phyloP scores from a whole-genome alignment of 2,113 vertebrate species.

The Sporophila hypoxantha region DNA sequence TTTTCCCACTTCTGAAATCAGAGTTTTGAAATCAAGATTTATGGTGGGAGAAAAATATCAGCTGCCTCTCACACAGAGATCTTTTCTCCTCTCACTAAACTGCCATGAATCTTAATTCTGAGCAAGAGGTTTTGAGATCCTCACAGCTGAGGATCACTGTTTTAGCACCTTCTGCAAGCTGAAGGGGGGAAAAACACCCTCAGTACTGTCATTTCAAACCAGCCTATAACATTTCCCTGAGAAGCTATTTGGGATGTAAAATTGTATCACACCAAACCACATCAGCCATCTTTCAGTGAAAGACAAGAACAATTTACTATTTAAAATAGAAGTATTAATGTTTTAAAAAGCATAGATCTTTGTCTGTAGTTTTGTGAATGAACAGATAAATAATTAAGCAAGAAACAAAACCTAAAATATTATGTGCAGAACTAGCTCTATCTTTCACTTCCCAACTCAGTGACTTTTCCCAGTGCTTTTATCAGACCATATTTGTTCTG shows the following conservation, averaged over 20 bases:
- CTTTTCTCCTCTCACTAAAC: constrained; percentile 40
- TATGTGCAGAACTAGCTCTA: not conserved
- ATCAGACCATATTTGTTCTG: constrained; percentile 7
- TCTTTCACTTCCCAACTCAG: not conserved
- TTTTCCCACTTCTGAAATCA: constrained; percentile 57
- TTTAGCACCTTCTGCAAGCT: constrained; percentile 59
- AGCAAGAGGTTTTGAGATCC: constrained; percentile 54
- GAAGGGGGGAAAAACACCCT: not conserved
- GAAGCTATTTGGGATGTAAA: constrained; percentile 22
- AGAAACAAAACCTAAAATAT: not conserved
- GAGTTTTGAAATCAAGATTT: constrained; percentile 61
- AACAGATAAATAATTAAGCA: not conserved
- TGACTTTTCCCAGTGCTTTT: constrained; percentile 20
- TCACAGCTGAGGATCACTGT: constrained; percentile 57
- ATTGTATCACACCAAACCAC: not conserved
- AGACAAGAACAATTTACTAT: not conserved
- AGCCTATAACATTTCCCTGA: constrained; percentile 21
- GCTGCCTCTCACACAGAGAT: constrained; percentile 52
- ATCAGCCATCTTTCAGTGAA: constrained; percentile 1
- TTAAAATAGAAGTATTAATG: not conserved
- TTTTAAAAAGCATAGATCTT: not conserved
- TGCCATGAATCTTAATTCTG: constrained; percentile 57
- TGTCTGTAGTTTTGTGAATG: not conserved
- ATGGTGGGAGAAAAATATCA: constrained; percentile 59
- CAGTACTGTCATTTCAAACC: constrained; percentile 32